phyloP scores from a whole-genome alignment of 2,888 invertebrate genomes.

The Ypsolopha sequella region DNA sequence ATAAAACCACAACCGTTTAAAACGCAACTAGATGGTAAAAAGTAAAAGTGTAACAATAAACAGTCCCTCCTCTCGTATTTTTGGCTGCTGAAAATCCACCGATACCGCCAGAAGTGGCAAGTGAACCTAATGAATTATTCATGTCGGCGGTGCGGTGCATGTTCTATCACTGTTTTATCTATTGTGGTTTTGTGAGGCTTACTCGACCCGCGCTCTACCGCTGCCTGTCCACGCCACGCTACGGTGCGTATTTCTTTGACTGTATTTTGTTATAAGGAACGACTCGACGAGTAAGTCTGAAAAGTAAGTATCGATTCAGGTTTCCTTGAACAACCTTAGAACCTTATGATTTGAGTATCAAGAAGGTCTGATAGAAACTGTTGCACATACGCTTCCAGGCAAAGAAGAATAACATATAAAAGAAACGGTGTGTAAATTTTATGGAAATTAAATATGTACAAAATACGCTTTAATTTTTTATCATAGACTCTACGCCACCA shows the following conservation, averaged over 20 bases:
- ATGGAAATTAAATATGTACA: no score
- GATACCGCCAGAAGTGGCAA: slow-evolving; percentile 70
- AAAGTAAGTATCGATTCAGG: no score
- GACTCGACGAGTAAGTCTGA: no score
- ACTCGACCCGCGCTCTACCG: slow-evolving; percentile 35
- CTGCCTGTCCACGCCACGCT: slow-evolving; percentile 6
- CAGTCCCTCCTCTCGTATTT: slow-evolving; percentile 60
- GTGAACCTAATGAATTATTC: slow-evolving; percentile 72
- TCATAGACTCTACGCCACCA: not conserved
- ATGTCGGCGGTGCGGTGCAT: slow-evolving; percentile 67
- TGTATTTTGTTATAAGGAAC: no score
- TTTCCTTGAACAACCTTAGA: no score
- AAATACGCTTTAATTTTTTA: no score
- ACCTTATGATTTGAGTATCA: no score
- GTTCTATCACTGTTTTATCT: slow-evolving; percentile 73
- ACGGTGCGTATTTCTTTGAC: no score
- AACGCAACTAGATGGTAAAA: slow-evolving; percentile 40
- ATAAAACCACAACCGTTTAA: slow-evolving; percentile 28
- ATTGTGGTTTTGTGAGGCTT: slow-evolving; percentile 68
- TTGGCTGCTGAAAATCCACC: slow-evolving; percentile 68
- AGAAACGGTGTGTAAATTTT: no score
- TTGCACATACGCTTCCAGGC: no score
- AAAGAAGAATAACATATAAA: no score
- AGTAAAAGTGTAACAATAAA: slow-evolving; percentile 52
- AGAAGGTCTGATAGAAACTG: no score